Conservation (phyloP, 1,140 invertebrate genomes). For the Popillia japonica region DNA sequence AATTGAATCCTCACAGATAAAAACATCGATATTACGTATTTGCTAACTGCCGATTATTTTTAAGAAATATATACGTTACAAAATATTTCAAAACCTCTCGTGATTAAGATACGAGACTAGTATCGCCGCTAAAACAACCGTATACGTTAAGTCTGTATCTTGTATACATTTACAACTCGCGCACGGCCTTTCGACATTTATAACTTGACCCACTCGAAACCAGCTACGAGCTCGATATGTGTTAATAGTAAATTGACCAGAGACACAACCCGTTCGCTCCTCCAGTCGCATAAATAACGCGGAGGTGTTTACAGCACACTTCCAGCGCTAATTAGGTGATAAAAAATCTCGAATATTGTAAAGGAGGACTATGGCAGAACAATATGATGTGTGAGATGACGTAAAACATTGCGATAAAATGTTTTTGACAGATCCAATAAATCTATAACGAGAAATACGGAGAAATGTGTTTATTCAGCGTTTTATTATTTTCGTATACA, state of each 20-base stretch:
- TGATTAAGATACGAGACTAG: too few relatives aligned
- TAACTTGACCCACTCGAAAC: slow-evolving; percentile 13
- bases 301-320: background rate
- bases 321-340: background rate
- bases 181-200: slow-evolving; percentile 4
- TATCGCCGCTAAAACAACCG: background rate
- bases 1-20: too few relatives aligned
- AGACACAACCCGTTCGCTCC: background rate
- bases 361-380: background rate
- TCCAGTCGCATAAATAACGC: background rate
- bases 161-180: background rate
- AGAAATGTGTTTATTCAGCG: too few relatives aligned
- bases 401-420: background rate
- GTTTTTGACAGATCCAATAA: background rate
- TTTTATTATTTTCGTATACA: too few relatives aligned
- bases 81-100: too few relatives aligned
- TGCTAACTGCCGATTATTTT: too few relatives aligned
- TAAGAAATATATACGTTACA: too few relatives aligned
- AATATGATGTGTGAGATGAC: background rate
- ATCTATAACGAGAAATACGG: too few relatives aligned
- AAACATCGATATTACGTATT: too few relatives aligned
- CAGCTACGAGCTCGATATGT: background rate
- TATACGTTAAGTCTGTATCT: background rate
- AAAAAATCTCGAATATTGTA: background rate
- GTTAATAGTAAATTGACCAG: slow-evolving; percentile 18